Percentiles rank a stretch among this genome's conserved stretches.
phyloP scores from a whole-genome alignment of 2,797 vertebrate genomes.

The Anas acuta region DNA sequence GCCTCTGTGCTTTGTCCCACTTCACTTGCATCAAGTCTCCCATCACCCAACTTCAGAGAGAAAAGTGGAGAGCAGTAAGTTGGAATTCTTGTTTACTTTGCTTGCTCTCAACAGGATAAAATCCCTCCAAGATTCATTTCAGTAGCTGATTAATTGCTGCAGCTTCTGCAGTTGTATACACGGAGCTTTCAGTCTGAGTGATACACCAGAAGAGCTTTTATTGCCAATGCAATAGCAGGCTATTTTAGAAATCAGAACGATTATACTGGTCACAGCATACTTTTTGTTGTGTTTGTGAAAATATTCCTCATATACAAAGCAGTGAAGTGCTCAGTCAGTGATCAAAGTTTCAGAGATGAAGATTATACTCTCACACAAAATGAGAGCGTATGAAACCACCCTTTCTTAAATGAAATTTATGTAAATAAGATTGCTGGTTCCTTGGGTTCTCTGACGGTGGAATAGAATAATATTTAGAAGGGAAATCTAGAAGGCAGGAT shows the following conservation, averaged over 20 bases:
- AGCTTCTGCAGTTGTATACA: background rate
- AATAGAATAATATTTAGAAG: background rate
- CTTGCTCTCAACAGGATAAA: background rate
- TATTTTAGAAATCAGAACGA: background rate
- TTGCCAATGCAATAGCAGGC: background rate
- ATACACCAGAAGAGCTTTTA: background rate
- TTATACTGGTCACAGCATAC: background rate
- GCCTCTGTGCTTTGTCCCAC: background rate
- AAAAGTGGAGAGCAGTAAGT: background rate
- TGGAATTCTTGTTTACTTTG: background rate
- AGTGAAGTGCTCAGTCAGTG: background rate
- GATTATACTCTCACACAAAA: background rate
- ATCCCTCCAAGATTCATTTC: background rate
- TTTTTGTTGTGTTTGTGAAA: conserved; percentile 3
- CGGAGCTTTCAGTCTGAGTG: background rate
- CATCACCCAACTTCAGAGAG: background rate
- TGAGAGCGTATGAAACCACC: background rate
- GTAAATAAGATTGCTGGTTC: conserved; percentile 1
- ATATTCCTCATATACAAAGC: background rate
- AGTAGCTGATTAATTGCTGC: background rate
- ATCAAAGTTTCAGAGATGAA: background rate
- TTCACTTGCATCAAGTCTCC: background rate
- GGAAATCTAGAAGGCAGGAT: background rate
- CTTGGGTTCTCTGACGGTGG: background rate
- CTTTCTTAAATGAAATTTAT: conserved; percentile 16